Conservation (phyloP, 2,113 vertebrate genomes). For the Helogale parvula region DNA sequence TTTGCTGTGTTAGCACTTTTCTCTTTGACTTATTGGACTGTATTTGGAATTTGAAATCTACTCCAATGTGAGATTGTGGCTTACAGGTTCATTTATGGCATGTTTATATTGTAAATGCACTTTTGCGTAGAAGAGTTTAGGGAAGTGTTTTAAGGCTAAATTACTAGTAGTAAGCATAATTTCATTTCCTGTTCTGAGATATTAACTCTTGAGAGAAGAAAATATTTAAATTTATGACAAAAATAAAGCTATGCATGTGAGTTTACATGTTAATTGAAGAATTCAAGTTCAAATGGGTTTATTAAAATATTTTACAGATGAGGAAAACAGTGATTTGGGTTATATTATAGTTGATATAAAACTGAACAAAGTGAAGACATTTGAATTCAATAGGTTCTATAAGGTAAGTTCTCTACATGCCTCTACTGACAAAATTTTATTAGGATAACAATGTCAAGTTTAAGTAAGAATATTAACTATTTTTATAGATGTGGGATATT, state of each 20-base stretch:
- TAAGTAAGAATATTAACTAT: conserved; percentile 17
- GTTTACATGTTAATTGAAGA: conserved; percentile 59
- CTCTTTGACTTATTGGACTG: conserved; percentile 48
- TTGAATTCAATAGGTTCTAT: conserved; percentile 15
- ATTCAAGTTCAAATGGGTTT: conserved; percentile 61
- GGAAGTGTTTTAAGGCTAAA: conserved; percentile 54
- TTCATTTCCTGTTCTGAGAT: conserved; percentile 44
- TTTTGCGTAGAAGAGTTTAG: conserved; percentile 75
- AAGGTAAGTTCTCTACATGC: not conserved
- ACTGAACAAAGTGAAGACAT: conserved; percentile 42
- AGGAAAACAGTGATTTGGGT: not conserved
- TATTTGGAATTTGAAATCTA: conserved; percentile 70
- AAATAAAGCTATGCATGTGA: conserved; percentile 64
- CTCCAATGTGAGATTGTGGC: conserved; percentile 61
- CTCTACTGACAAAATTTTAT: not conserved
- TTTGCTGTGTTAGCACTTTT: conserved; percentile 81
- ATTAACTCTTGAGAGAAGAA: conserved; percentile 50
- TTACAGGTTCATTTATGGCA: conserved; percentile 63
- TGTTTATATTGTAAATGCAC: conserved; percentile 84
- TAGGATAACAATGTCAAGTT: not conserved
- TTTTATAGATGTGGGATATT: conserved; percentile 16
- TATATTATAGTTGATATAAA: conserved; percentile 41
- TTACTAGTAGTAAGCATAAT: conserved; percentile 44
- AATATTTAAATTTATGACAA: conserved; percentile 70
- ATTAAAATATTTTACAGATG: conserved; percentile 22